Evolutionary conservation across 1,140 invertebrate species (phyloP).

Genomic region (Panulirus ornatus): DNA sequence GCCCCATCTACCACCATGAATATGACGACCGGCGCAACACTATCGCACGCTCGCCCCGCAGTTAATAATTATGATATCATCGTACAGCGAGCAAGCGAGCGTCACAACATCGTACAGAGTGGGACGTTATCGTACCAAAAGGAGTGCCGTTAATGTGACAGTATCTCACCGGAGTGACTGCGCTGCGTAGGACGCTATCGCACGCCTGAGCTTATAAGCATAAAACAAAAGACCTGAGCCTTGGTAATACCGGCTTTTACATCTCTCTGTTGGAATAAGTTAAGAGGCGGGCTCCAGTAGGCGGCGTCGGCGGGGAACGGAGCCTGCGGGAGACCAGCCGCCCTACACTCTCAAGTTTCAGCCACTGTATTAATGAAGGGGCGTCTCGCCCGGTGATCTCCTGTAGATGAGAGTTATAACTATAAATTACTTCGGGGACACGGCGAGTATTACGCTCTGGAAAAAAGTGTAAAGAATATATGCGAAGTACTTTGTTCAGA

Average conservation of each 20-base stretch:
- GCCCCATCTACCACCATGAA: conserved; percentile 25
- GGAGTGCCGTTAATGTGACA: conserved; percentile 42
- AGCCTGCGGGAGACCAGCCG: too few species aligned
- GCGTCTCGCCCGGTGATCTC: too few species aligned
- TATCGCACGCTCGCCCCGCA: conserved; percentile 9
- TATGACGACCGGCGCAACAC: conserved; percentile 29
- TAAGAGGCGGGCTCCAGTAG: not conserved
- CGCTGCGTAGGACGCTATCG: conserved; percentile 1
- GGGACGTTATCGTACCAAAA: conserved; percentile 17
- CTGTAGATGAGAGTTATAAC: too few species aligned
- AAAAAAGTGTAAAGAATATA: too few species aligned
- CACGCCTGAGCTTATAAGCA: not conserved
- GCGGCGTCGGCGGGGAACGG: not conserved
- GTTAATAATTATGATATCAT: conserved; percentile 56
- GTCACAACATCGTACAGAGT: not conserved
- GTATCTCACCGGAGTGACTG: not conserved
- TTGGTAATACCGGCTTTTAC: conserved; percentile 32
- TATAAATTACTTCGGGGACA: too few species aligned
- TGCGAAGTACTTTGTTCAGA: too few species aligned
- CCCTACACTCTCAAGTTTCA: conserved; percentile 40
- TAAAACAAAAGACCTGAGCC: conserved; percentile 6
- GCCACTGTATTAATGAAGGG: too few species aligned
- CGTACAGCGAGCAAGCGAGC: conserved; percentile 2
- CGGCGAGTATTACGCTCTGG: too few species aligned
- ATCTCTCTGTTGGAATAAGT: not conserved